Conservation (phyloP, 1,140 invertebrate genomes). For the Spodoptera litura region DNA sequence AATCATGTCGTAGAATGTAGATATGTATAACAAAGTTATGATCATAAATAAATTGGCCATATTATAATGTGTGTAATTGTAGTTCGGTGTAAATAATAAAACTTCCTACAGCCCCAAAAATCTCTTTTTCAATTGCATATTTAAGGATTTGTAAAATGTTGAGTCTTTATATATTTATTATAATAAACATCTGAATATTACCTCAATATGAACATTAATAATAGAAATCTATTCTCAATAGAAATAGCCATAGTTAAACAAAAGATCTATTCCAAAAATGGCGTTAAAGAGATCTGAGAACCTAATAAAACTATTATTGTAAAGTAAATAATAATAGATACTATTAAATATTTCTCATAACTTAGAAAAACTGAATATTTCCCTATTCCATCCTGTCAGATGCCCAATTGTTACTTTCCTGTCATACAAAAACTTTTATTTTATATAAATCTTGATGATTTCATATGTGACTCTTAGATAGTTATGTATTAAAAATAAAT, state of each 20-base stretch:
- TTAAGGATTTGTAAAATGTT: slow-evolving; percentile 1
- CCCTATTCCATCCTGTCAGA: no score
- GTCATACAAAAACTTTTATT: no score
- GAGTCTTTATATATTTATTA: slow-evolving; percentile 1
- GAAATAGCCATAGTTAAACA: background rate
- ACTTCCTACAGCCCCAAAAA: background rate
- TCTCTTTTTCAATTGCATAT: background rate
- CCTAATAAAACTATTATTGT: background rate
- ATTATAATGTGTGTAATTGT: background rate
- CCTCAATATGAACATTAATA: slow-evolving; percentile 16
- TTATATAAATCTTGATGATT: no score
- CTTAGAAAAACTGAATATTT: no score
- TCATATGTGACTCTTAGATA: no score
- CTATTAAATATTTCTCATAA: no score
- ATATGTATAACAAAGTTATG: background rate
- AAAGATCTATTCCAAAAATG: background rate
- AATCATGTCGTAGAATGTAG: background rate
- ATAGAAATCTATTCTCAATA: background rate
- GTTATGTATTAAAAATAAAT: background rate
- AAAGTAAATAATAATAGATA: background rate
- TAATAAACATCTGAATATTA: slow-evolving; percentile 6
- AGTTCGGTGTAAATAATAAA: slow-evolving; percentile 2
- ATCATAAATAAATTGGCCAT: slow-evolving; percentile 18
- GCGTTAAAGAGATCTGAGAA: background rate
- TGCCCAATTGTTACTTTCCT: no score